Conservation (phyloP, 2,113 vertebrate genomes). For the Tragelaphus imberbis region DNA sequence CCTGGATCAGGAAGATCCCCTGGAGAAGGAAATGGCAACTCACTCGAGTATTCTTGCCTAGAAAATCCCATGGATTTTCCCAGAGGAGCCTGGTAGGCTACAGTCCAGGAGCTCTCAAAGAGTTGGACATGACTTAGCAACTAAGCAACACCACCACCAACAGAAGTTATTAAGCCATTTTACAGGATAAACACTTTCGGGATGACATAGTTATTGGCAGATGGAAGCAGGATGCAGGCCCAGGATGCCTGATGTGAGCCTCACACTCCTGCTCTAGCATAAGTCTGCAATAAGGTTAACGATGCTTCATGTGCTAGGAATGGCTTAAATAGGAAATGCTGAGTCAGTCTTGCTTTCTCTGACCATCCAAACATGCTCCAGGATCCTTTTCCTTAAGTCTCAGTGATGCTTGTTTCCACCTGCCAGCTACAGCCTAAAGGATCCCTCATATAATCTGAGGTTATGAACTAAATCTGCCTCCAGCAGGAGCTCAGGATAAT, state of each 20-base stretch:
- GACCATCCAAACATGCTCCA: neutral
- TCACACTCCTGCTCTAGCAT: neutral
- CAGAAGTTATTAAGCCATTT: neutral
- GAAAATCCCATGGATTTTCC: neutral
- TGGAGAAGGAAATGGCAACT: neutral
- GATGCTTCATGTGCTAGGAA: no score
- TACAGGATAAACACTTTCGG: neutral
- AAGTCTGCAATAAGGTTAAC: neutral
- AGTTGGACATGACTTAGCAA: neutral
- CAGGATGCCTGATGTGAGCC: neutral
- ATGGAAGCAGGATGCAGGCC: neutral
- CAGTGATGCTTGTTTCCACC: accelerated
- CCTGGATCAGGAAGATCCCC: neutral
- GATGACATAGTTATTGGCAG: neutral
- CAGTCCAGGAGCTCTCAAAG: neutral
- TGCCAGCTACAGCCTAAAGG: neutral
- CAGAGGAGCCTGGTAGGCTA: neutral
- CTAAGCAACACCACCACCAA: neutral
- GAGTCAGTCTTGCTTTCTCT: neutral
- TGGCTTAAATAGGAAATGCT: neutral
- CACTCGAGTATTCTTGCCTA: neutral
- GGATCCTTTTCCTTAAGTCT: neutral
- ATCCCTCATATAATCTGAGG: neutral
- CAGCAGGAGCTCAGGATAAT: neutral
- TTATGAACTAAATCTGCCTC: neutral